phyloP scores from a whole-genome alignment of 1,140 invertebrate species.

The Papilio machaon region DNA sequence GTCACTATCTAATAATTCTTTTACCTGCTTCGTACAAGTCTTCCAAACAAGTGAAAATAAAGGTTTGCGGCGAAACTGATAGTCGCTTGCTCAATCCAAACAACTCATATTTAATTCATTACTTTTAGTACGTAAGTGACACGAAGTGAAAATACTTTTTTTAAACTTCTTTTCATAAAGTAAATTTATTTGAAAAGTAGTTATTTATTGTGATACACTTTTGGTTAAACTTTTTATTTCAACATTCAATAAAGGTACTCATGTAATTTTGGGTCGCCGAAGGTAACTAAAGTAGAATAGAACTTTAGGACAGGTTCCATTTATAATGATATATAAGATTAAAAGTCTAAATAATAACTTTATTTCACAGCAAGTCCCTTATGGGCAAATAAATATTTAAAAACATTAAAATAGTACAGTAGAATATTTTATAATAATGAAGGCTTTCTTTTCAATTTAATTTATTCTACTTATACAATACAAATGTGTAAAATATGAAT shows the following conservation, averaged over 20 bases:
- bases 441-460: not conserved
- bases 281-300: too few relatives aligned
- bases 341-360: too few relatives aligned
- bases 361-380: too few relatives aligned
- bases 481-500: slow-evolving; percentile 1
- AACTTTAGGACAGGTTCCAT: too few relatives aligned
- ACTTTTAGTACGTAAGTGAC: not conserved
- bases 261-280: not conserved
- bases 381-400: too few relatives aligned
- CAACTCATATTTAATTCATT: slow-evolving; percentile 3
- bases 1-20: not conserved
- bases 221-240: not conserved
- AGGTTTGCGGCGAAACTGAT: slow-evolving; percentile 7
- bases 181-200: not conserved
- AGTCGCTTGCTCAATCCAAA: slow-evolving; percentile 17
- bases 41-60: not conserved
- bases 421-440: not conserved
- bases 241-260: not conserved
- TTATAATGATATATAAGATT: too few relatives aligned
- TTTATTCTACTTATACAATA: not conserved
- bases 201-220: not conserved
- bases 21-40: not conserved
- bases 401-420: not conserved
- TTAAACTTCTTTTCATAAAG: not conserved
- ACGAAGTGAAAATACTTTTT: not conserved